These are phyloP conservation scores for Dallia pectoralis DNA, from an alignment of 2,797 vertebrate genomes.

Conservation along the genomic window DNA sequence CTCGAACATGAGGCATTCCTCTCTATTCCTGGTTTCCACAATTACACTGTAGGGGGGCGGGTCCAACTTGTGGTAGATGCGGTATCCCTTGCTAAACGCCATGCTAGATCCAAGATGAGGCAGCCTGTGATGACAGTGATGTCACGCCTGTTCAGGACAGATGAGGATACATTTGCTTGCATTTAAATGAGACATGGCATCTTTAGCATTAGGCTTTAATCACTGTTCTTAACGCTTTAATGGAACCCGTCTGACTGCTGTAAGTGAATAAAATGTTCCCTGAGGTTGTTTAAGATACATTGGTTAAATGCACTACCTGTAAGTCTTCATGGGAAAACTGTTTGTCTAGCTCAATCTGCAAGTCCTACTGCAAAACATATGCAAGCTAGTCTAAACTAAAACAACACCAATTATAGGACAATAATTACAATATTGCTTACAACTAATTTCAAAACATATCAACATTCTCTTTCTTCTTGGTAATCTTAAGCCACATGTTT, in stretches of 20 bases:
- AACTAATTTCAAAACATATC: too few relatives aligned
- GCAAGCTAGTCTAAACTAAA: background rate
- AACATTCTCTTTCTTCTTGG: too few relatives aligned
- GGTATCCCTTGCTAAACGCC: slow-evolving; percentile 99
- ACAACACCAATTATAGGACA: too few relatives aligned
- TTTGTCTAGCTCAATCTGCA: background rate
- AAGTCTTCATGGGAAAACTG: background rate
- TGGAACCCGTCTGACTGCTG: too few relatives aligned
- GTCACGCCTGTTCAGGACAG: slow-evolving; percentile 53
- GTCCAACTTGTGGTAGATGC: slow-evolving; percentile 96
- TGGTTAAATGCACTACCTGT: background rate
- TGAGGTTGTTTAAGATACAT: background rate
- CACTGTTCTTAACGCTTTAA: too few relatives aligned
- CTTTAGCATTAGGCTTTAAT: too few relatives aligned
- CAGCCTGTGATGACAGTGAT: slow-evolving; percentile 29
- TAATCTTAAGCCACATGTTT: too few relatives aligned
- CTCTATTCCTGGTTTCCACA: slow-evolving; percentile 89
- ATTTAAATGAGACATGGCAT: background rate
- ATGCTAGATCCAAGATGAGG: slow-evolving; percentile 71
- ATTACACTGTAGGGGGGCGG: slow-evolving; percentile 94
- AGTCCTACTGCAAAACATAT: background rate
- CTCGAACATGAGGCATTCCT: slow-evolving; percentile 97
- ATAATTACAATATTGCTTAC: too few relatives aligned
- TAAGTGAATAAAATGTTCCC: too few relatives aligned
- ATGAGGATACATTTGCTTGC: background rate